Conservation (phyloP, 2,797 vertebrate genomes). For the Acrossocheilus fasciatus region DNA sequence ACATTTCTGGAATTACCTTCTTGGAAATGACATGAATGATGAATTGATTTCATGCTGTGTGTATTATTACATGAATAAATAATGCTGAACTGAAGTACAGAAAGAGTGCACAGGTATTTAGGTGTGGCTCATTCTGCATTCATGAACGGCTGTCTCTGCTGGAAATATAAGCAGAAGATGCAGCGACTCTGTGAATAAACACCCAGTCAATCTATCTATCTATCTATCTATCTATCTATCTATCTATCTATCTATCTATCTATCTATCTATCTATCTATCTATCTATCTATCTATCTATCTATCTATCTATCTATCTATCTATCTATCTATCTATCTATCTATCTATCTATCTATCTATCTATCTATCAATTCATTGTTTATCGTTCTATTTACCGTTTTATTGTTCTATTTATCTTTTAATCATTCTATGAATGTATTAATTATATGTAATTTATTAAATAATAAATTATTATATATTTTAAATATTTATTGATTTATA, state of each 20-base stretch:
- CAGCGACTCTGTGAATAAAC: background rate
- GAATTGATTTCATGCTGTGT: background rate
- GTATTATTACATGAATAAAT: constrained; percentile 1
- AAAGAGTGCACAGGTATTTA: background rate
- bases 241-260: too few species aligned
- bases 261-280: background rate
- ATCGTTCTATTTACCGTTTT: background rate
- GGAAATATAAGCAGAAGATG: background rate
- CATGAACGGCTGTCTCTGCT: background rate
- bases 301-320: too few species aligned
- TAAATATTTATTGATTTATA: background rate
- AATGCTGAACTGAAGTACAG: background rate
- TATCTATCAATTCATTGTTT: too few species aligned
- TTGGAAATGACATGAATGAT: constrained; percentile 12
- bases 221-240: too few species aligned
- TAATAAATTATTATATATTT: background rate
- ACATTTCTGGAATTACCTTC: constrained; percentile 6
- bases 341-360: too few species aligned
- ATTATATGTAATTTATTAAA: background rate
- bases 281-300: accelerated
- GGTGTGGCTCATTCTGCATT: background rate
- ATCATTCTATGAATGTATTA: background rate
- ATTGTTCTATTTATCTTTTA: background rate
- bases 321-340: accelerated
- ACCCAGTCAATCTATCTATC: background rate